Conservation (phyloP, 2,797 vertebrate genomes). For the Takifugu ocellatus region DNA sequence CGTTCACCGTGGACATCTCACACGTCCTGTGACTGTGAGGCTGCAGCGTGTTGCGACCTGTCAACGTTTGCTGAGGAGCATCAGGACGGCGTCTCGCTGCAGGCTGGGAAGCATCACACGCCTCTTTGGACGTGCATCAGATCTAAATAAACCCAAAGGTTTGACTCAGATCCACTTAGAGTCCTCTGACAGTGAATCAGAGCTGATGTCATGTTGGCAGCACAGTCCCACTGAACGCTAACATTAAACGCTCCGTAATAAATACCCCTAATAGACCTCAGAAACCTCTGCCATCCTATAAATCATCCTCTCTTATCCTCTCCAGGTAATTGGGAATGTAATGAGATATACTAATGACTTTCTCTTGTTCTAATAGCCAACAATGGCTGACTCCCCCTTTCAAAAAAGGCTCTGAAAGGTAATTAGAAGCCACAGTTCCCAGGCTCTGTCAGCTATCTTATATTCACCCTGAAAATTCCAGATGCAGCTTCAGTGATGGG, state of each 20-base stretch:
- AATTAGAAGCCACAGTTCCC: constrained; percentile 56
- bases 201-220: constrained; percentile 11
- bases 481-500: constrained; percentile 7
- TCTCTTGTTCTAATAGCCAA: constrained; percentile 50
- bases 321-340: constrained; percentile 58
- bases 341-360: constrained; percentile 67
- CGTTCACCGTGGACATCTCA: constrained; percentile 35
- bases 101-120: background rate
- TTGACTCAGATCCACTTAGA: constrained; percentile 28
- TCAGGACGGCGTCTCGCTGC: background rate
- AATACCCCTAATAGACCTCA: constrained; percentile 20
- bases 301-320: constrained; percentile 45
- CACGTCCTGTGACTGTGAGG: constrained; percentile 43
- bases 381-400: constrained; percentile 30
- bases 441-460: constrained; percentile 37
- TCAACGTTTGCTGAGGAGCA: constrained; percentile 32
- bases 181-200: constrained; percentile 11
- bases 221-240: constrained; percentile 1
- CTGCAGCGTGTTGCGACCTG: constrained; percentile 39
- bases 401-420: constrained; percentile 26
- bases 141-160: constrained; percentile 23
- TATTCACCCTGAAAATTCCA: constrained; percentile 9
- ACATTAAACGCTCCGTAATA: constrained; percentile 27
- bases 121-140: background rate
- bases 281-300: constrained; percentile 46